Evolutionary conservation across 2,888 invertebrate species (phyloP), one percentile per base, ranked within the genome.

Genomic region (Eupithecia inturbata): DNA sequence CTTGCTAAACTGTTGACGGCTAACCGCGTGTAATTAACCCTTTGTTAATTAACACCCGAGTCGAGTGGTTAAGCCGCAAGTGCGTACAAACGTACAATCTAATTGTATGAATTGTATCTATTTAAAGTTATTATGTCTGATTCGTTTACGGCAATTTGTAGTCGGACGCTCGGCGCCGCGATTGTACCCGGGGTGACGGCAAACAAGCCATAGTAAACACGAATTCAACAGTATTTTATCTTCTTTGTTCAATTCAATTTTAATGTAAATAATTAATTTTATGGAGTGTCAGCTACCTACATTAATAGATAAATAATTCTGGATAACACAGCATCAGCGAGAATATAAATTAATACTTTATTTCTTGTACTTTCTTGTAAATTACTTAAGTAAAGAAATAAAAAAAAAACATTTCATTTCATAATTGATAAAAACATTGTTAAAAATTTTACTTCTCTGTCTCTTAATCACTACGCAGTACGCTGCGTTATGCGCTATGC

Each of bases 91-190:
- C 28, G 62, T 31, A 62, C 66, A 36, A 64, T 64, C 45, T 49
- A 62, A 73, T 70, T 39, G 67, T 62, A 69, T 74, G 36, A 62
- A 73, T 70, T 39, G 67, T 62, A 69, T 74, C 60, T 68, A 67
- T 57, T 57, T 57, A 75, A 68, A 66, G 67, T 72, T 67, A 70
- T 72, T 22, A 64, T 64, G 67, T 45, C 71, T 45, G 60, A 67
- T 60, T 67, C 62, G 67, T 70, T 14, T 70, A 53, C 70, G 70
- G 75, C 72, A 75, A 72, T 75, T 75, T 72, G 67, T 63, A 72
- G 67, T 62, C 75, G 72, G 72, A 53, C 63, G 39, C 67, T 63
- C 49, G 72, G 72, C 72, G 75, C 71, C 69, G 69, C 64, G 63
- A 26, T 53, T 26, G 71, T 68, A 22, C 60, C 45, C 53, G 22